Base-by-base conservation (phyloP, 1,140 invertebrate species). In the Teleopsis dalmanni region DNA sequence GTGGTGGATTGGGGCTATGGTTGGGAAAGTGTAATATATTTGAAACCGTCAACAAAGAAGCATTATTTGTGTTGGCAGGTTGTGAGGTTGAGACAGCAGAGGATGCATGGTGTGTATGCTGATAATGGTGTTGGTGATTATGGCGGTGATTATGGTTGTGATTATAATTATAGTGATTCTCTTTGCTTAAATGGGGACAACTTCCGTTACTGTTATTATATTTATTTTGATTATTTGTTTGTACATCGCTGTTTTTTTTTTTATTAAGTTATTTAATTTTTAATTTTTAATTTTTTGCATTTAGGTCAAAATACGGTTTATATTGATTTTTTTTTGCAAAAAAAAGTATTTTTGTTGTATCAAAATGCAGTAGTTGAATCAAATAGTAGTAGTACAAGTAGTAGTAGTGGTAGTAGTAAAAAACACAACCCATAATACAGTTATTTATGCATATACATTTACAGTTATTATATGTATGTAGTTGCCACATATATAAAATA, bases 401-500 rank as follows among this genome's bases (percentile, higher is more conserved):
- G 44, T 41, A 26, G 23, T 41, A 43, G 33, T 47, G 14, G 34
- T 27, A 29, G 46, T 42, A 43, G 19, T 47, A 19, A 63, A 65
- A 66, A 66, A 66, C 62, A 65, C 60, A 66, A 66, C 63, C 63
- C 63, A 66, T 61, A 43, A 66, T 60, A n/a, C n/a, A 66, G 60
- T 65, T 65, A 63, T 65, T 37, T 65, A 65, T 66, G 63, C 63
- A 65, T 65, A 62, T 66, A 66, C 63, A 66, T 66, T 57, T 66
- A 66, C 59, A 66, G 56, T 64, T 64, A 57, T 56, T 65, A 64
- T 65, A 62, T 53, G 61, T 65, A 62, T 58, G 61, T 60, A 57
- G 58, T 55, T 42, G 48, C 48, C 48, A 49, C 48, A 49, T 42
- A 43, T 49, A 49, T 37, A 49, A 41, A 37, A 46, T 46, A 46